phyloP scores from a whole-genome alignment of 2,888 invertebrate genomes.

The Lomographa bimaculata region DNA sequence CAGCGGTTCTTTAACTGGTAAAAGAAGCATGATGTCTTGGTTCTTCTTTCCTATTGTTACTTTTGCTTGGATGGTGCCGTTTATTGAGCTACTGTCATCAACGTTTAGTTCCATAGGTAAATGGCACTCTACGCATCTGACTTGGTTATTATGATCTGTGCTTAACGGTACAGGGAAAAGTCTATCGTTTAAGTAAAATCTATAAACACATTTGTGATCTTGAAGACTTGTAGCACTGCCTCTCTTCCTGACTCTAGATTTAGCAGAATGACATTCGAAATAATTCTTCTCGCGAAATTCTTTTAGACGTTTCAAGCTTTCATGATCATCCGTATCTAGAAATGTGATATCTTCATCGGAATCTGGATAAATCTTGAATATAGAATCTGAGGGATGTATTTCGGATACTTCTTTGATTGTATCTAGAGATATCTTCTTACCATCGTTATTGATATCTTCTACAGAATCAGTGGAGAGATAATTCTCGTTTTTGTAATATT shows the following conservation, averaged over 20 bases:
- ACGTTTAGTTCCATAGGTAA: constrained; percentile 56
- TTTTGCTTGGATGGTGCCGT: constrained; percentile 75
- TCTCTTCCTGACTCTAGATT: constrained; percentile 52
- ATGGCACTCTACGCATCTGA: constrained; percentile 78
- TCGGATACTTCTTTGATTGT: constrained; percentile 64
- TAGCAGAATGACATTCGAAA: constrained; percentile 85
- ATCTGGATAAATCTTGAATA: constrained; percentile 44
- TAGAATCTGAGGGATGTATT: constrained; percentile 34
- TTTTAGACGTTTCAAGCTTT: constrained; percentile 50
- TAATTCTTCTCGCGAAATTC: constrained; percentile 83
- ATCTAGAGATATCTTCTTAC: constrained; percentile 49
- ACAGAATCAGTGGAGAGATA: constrained; percentile 56
- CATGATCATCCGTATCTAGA: constrained; percentile 37
- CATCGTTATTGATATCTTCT: constrained; percentile 35
- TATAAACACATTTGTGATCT: constrained; percentile 78
- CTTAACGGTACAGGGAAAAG: constrained; percentile 80
- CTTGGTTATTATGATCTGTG: constrained; percentile 65
- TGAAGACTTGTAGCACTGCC: constrained; percentile 46
- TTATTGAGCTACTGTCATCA: constrained; percentile 39
- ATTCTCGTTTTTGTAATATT: constrained; percentile 69
- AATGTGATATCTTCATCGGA: constrained; percentile 46
- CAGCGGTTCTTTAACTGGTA: constrained; percentile 64
- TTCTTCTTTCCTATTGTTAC: constrained; percentile 54
- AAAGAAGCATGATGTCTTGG: constrained; percentile 60
- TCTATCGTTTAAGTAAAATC: constrained; percentile 82